Conservation (phyloP, 2,797 vertebrate species). For the Limosa lapponica region DNA sequence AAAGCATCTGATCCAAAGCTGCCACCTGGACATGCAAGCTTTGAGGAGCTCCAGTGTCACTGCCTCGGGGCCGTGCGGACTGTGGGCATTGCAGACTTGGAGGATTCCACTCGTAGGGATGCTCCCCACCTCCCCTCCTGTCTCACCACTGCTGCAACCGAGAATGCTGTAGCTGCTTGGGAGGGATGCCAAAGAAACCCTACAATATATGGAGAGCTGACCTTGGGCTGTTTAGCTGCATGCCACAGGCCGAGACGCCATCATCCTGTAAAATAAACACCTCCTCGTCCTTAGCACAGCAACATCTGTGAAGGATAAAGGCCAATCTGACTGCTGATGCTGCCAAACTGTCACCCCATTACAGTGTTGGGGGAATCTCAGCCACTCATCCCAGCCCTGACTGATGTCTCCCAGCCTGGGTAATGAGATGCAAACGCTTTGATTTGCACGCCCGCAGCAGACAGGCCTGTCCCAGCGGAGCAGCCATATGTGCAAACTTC, state of each 20-base stretch:
- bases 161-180: not conserved
- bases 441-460: not conserved
- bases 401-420: not conserved
- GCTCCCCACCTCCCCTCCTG: not conserved
- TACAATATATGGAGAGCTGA: not conserved
- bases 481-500: constrained; percentile 45
- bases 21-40: not conserved
- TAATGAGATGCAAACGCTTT: constrained; percentile 26
- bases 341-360: constrained; percentile 32
- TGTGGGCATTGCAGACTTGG: not conserved
- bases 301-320: constrained; percentile 28
- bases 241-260: constrained; percentile 5
- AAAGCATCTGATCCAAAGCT: not conserved
- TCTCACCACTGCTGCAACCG: not conserved
- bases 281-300: not conserved
- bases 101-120: not conserved
- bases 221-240: constrained; percentile 40
- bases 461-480: constrained; percentile 17
- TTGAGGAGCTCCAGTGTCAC: not conserved
- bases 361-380: not conserved
- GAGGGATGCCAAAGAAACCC: constrained; percentile 8
- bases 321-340: constrained; percentile 29
- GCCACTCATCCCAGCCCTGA: not conserved
- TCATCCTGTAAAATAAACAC: constrained; percentile 40
- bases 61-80: not conserved